Percentiles rank a stretch among this genome's conserved stretches.
Conservation (phyloP, 2,888 invertebrate species). For the Xiphydria camelus region DNA sequence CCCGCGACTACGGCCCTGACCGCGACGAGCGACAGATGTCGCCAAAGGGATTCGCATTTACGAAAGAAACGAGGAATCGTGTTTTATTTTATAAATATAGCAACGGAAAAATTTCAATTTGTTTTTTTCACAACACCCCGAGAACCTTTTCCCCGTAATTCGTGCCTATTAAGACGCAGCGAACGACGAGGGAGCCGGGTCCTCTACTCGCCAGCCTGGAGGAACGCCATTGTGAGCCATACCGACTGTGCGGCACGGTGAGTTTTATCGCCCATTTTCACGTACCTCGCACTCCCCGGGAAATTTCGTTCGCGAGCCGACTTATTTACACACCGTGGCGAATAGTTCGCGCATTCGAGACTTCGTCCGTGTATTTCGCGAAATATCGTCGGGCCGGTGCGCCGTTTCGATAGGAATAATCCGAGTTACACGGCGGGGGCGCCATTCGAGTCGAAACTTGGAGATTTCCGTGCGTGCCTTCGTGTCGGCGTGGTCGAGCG, state of each 20-base stretch:
- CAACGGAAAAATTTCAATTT: conserved; percentile 13
- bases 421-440: conserved; percentile 68
- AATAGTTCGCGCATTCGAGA: too few species aligned
- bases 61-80: neutral
- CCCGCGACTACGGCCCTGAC: conserved; percentile 18
- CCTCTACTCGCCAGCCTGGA: conserved; percentile 58
- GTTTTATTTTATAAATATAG: conserved; percentile 28
- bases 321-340: conserved; percentile 39
- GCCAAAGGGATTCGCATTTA: conserved; percentile 20
- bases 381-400: too few species aligned
- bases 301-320: conserved; percentile 56
- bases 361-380: too few species aligned
- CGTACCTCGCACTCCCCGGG: conserved; percentile 67
- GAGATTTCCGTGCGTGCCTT: conserved; percentile 12
- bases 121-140: conserved; percentile 11
- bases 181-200: conserved; percentile 28
- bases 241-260: conserved; percentile 70
- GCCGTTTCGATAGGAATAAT: too few species aligned
- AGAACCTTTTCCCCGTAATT: conserved; percentile 1
- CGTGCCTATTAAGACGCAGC: conserved; percentile 9
- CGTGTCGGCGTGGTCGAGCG: conserved; percentile 16
- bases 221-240: conserved; percentile 85
- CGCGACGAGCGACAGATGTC: conserved; percentile 20
- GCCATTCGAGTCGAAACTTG: conserved; percentile 60
- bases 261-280: conserved; percentile 72